phyloP scores from a whole-genome alignment of 2,888 invertebrate genomes.

The Resseliella maxima region DNA sequence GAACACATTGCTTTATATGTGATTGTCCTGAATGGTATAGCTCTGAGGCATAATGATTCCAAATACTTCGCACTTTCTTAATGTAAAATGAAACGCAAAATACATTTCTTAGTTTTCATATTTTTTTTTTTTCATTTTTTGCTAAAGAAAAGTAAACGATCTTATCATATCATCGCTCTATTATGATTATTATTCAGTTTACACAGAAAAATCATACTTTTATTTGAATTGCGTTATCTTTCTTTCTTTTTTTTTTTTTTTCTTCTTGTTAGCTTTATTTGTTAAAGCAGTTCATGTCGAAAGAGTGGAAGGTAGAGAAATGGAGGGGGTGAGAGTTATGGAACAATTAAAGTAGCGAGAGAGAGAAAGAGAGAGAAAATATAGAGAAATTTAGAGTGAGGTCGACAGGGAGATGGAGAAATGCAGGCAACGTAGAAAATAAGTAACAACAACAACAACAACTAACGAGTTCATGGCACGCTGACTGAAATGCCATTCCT shows the following conservation, averaged over 20 bases:
- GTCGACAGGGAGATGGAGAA: too few species aligned
- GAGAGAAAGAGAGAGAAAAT: too few species aligned
- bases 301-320: too few species aligned
- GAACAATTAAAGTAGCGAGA: too few species aligned
- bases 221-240: background rate
- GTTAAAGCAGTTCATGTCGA: too few species aligned
- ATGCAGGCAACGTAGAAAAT: too few species aligned
- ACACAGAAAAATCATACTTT: background rate
- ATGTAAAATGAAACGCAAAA: background rate
- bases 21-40: background rate
- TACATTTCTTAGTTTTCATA: background rate
- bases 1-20: background rate
- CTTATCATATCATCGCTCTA: background rate
- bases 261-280: background rate
- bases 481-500: slow-evolving; percentile 3
- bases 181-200: slow-evolving; percentile 4
- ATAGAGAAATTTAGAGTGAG: too few species aligned
- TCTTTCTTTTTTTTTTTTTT: background rate
- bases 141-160: background rate
- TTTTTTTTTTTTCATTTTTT: background rate
- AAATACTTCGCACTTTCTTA: background rate
- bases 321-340: too few species aligned
- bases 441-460: background rate
- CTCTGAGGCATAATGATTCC: background rate
- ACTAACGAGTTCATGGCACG: background rate